Evolutionary conservation across 2,797 vertebrate species (phyloP), one percentile per base, ranked within the genome.

Genomic region (Pteronotus mesoamericanus): DNA sequence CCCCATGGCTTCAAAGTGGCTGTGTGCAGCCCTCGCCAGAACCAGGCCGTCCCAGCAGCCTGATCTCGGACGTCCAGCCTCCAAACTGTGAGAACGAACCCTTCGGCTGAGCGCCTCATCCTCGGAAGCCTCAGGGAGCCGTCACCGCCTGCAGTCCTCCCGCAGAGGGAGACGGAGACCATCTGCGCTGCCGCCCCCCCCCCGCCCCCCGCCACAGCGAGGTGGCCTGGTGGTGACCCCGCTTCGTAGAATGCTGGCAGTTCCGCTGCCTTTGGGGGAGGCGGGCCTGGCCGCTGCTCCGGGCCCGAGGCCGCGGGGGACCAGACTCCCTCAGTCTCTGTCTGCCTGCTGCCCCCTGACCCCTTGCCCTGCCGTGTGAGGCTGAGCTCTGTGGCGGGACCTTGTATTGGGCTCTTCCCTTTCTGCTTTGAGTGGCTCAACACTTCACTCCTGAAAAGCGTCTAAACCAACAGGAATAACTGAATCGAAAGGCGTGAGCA

Each of bases 251-350:
- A n/a, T 21, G 48, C 64, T 74, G 55, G 4, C 6, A 0, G 8
- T 18, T 39, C 6, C 2, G 4, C 61, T 64, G 32, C 61, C 15
- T 29, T n/a, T 9, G 61, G 3, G 32, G 61, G 32, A n/a, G 15
- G 15, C 61, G 18, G 61, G 61, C 61, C 61, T 64, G 61, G 61
- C 32, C 61, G n/a, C 32, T 18, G 32, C 32, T 15, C 32, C 32
- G 9, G 32, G 64, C n/a, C 61, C 4, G 4, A 2, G 11, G 3
- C 5, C 5, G 1, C 11, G 21, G 16, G 21, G 46, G 7, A 34
- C 0, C 44, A 22, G 11, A 44, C 18, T 34, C 32, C 24, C 46
- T 57, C 66, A 2, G 1, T 1, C 24, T 1, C 1, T 2, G 57
- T 15, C 34, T 21, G 7, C 44, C 19, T 9, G 24, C 46, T 14